Percentiles rank a stretch among this genome's conserved stretches.
Conservation (phyloP, 2,797 vertebrate species). For the Danio albolineatus region DNA sequence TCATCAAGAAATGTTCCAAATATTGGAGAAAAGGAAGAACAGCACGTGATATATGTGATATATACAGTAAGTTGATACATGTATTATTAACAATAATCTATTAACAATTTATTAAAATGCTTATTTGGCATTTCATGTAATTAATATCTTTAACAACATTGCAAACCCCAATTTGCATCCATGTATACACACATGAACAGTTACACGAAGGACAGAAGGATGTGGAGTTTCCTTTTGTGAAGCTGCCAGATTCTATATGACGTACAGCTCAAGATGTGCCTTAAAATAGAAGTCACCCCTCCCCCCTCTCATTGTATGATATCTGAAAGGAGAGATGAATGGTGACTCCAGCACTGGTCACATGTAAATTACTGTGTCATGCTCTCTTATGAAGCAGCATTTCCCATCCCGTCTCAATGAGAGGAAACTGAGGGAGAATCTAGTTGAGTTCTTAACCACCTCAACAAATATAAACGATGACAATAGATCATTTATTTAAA, state of each 20-base stretch:
- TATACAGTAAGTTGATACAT: too few species aligned
- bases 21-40: background rate
- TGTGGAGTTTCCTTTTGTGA: slow-evolving; percentile 41
- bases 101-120: background rate
- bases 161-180: background rate
- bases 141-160: background rate
- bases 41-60: too few species aligned
- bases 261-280: slow-evolving; percentile 50
- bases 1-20: background rate
- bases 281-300: slow-evolving; percentile 43
- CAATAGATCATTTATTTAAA: background rate
- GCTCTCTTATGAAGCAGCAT: slow-evolving; percentile 12
- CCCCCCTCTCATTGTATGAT: slow-evolving; percentile 35
- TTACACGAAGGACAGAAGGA: slow-evolving; percentile 1
- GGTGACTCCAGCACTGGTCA: slow-evolving; percentile 27
- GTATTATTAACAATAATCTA: too few species aligned
- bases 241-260: slow-evolving; percentile 49
- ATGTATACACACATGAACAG: background rate
- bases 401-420: background rate
- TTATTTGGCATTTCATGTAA: background rate
- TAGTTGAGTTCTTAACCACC: background rate
- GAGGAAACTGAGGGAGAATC: background rate
- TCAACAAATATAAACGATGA: background rate
- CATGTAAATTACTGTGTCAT: slow-evolving; percentile 13
- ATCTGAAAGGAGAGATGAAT: slow-evolving; percentile 31